A percentile compares a stretch with the other conserved stretches of the same genome.
Evolutionary conservation across 2,888 invertebrate species (phyloP).

Genomic region (Carcina quercana): DNA sequence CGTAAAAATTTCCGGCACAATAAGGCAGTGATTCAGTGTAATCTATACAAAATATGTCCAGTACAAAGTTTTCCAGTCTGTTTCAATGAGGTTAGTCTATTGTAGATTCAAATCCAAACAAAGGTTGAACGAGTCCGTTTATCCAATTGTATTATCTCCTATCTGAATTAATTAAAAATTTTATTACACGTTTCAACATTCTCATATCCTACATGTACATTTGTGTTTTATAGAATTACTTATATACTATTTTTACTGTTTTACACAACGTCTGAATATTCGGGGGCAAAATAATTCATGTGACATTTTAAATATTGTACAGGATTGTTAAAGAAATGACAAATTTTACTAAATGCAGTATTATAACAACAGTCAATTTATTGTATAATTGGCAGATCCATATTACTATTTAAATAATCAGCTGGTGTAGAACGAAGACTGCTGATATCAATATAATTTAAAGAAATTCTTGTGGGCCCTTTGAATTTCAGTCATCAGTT

Average conservation of each 20-base stretch:
- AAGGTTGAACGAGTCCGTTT: conserved; percentile 66
- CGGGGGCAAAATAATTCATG: conserved; percentile 55
- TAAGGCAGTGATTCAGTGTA: conserved; percentile 73
- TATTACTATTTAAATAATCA: no score
- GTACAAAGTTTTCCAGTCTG: conserved; percentile 70
- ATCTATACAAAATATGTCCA: conserved; percentile 70
- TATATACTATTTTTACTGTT: conserved; percentile 63
- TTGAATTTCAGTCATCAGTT: conserved; percentile 67
- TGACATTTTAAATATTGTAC: no score
- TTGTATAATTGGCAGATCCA: conserved; percentile 10
- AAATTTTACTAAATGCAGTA: no score
- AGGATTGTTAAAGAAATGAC: no score
- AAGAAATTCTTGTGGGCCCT: conserved; percentile 63
- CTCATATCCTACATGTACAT: conserved; percentile 71
- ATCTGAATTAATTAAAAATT: conserved; percentile 61
- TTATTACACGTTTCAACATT: conserved; percentile 66
- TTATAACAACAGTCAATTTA: no score
- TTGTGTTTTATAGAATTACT: conserved; percentile 66
- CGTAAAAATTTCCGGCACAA: conserved; percentile 60
- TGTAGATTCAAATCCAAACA: conserved; percentile 75
- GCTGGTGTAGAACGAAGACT: no score
- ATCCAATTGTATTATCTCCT: conserved; percentile 58
- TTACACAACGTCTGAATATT: conserved; percentile 62
- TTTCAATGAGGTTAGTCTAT: conserved; percentile 68
- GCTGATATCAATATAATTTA: no score